Evolutionary conservation across 2,113 vertebrate genomes (phyloP), one percentile per base, ranked within the genome.

Genomic region (Gobius niger): DNA sequence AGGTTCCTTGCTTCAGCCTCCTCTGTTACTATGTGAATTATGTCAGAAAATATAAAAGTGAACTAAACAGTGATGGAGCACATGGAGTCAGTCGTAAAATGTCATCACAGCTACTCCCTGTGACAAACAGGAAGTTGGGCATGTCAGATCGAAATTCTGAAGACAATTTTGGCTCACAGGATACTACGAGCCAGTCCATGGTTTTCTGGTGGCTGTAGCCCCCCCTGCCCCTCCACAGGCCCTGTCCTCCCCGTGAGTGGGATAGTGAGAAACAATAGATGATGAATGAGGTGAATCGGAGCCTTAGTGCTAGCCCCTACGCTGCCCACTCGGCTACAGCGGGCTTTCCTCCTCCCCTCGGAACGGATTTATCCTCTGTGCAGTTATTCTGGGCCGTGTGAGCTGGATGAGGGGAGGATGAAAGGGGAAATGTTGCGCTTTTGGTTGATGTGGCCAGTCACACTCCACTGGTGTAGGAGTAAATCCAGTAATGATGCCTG

Each of bases 221-320:
- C 18, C 5, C 51, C 16, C 47, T 49, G 5, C 13, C 47, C 47
- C 15, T 6, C 13, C 47, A 49, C 13, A 6, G 47, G 13, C 15
- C 2, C 47, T 49, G 12, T 49, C 13, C 47, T 15, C 47, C 47
- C 5, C 4, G 18, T 54, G 10, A 54, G 52, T 54, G 18, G 52
- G 52, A 2, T 34, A 54, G 19, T 18, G 52, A 54, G 18, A 19
- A 54, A 54, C 52, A 54, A 54, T 54, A 54, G 18, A 54, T 54
- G 52, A 54, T 54, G 52, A 54, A 54, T 24, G 52, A 54, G 19
- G 52, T 54, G 52, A 54, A 24, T 54, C 18, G 24, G 10, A 54
- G 18, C 16, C 18, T 54, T 18, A 9, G 52, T 12, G 24, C 24
- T 54, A 54, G 52, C 52, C 9, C 10, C 9, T 11, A 54, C 9